phyloP scores from a whole-genome alignment of 2,888 invertebrate genomes.

The Celastrina argiolus region DNA sequence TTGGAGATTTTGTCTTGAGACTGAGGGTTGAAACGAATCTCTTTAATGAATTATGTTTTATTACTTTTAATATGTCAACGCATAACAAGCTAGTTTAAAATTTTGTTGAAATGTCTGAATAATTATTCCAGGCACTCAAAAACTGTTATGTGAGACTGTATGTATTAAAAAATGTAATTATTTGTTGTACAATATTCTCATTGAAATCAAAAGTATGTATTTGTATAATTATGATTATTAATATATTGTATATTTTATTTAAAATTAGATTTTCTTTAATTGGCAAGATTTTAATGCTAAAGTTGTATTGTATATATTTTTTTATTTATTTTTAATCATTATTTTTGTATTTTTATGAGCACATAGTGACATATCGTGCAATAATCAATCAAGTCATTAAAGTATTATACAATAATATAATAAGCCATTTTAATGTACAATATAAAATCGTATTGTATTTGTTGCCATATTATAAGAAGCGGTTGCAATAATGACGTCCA shows the following conservation, averaged over 20 bases:
- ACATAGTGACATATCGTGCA: conserved; percentile 1
- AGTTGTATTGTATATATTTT: neutral
- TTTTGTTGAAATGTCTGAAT: no score
- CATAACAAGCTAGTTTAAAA: no score
- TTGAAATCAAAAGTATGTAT: neutral
- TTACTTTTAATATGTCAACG: no score
- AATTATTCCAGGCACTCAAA: no score
- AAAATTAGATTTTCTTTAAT: neutral
- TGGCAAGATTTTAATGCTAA: neutral
- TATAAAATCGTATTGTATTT: neutral
- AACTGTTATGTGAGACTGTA: neutral
- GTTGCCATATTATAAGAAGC: conserved; percentile 4
- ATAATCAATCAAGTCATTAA: neutral
- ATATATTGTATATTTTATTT: neutral
- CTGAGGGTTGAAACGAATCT: neutral
- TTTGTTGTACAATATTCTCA: neutral
- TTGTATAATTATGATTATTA: neutral
- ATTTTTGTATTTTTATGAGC: conserved; percentile 1
- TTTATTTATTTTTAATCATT: conserved; percentile 10
- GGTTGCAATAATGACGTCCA: neutral
- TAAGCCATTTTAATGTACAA: neutral
- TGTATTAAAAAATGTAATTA: neutral
- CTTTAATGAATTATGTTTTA: neutral
- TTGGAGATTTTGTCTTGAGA: neutral
- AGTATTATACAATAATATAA: conserved; percentile 4